phyloP scores from a whole-genome alignment of 2,888 invertebrate species.

The Microdon myrmicae region DNA sequence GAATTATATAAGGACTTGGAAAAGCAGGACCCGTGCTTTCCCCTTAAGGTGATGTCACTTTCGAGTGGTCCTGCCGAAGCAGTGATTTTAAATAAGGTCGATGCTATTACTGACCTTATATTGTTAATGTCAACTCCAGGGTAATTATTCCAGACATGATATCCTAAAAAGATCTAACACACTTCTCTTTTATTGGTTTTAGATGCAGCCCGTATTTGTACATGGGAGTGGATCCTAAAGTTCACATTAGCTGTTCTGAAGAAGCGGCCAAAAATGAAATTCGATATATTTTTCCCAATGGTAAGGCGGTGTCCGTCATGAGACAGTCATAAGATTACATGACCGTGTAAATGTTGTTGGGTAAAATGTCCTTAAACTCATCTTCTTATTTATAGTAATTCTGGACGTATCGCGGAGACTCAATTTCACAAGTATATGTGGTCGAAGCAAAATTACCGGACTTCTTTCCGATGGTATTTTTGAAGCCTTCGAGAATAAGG shows the following conservation, averaged over 20 bases:
- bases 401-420: neutral
- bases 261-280: constrained; percentile 22
- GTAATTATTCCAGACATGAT: neutral
- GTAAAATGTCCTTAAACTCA: neutral
- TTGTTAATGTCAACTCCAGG: neutral
- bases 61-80: constrained; percentile 28
- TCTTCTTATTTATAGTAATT: constrained; percentile 26
- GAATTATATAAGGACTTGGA: constrained; percentile 34
- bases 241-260: constrained; percentile 21
- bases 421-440: neutral
- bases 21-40: constrained; percentile 9
- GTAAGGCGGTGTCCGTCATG: constrained; percentile 11
- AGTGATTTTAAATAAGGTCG: constrained; percentile 15
- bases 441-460: neutral
- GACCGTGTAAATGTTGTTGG: no score
- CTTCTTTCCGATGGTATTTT: constrained; percentile 1
- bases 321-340: neutral
- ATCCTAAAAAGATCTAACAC: neutral
- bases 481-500: neutral
- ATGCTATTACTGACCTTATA: constrained; percentile 20
- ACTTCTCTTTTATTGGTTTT: no score
- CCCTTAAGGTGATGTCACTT: constrained; percentile 24
- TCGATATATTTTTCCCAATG: constrained; percentile 31
- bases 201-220: constrained; percentile 10
- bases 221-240: constrained; percentile 6